Base-by-base conservation (phyloP, 1,140 invertebrate genomes). In the Patella vulgata region DNA sequence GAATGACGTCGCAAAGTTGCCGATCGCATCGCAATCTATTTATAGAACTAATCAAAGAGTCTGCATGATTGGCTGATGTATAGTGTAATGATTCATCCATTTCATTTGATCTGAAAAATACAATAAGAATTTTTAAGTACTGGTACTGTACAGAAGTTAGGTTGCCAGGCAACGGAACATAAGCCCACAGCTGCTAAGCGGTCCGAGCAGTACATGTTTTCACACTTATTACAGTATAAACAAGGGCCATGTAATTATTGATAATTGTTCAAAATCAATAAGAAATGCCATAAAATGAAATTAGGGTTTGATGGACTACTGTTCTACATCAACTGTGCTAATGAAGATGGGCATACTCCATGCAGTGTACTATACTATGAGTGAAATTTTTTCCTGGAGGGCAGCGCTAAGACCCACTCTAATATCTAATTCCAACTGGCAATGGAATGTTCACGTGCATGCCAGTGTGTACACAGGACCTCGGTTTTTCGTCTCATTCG, bases 1-100 rank as follows among this genome's bases (percentile, higher is more conserved):
- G 86, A 17, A 90, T 87, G 0, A 92, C 92, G 82, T 96, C 94
- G 80, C 93, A 94, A 6, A 95, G 88, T 64, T 92, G 85, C 77
- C 90, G 90, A 57, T 89, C 89, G 65, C 90, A 87, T 59, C 90
- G 87, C 47, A 94, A 87, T 63, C 70, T 68, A 60, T 74, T 77
- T 63, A 75, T 71, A 19, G 64, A 55, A 11, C 51, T 59, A 11
- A 77, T 70, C 28, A 75, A 27, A 46, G 59, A 67, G 46, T 69
- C 58, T 17, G 75, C 68, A 54, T 77, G 72, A 44, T 67, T 77
- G 31, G 70, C 73, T 1, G 75, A 77, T 8, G 68, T 73, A 47
- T 76, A 76, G 21, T 77, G 71, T n/a, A 77, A 43, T 0, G 66
- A 63, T 17, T 66, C 63, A 14, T 77, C 70, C 74, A 76, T 76